Evolutionary conservation across 2,797 vertebrate species (phyloP).

Genomic region (Paratrypauchen microcephalus): DNA sequence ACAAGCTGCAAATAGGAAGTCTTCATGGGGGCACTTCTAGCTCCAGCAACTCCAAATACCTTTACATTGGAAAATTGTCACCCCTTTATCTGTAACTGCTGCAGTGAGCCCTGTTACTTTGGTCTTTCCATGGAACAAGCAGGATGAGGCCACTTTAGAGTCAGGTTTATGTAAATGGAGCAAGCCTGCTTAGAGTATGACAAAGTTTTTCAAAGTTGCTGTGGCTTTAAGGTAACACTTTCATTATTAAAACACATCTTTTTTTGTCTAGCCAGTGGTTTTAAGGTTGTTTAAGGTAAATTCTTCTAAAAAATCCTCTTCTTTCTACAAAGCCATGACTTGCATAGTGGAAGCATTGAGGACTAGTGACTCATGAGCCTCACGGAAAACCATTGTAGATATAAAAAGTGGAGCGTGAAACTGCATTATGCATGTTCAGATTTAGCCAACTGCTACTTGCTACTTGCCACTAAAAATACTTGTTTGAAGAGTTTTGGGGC

Average conservation of each 20-base stretch:
- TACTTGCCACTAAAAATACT: constrained; percentile 15
- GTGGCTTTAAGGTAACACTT: neutral
- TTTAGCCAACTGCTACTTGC: constrained; percentile 23
- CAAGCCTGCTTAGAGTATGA: too few species aligned
- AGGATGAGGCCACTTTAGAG: too few species aligned
- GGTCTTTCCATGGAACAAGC: too few species aligned
- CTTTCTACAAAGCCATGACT: constrained; percentile 6
- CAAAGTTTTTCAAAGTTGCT: too few species aligned
- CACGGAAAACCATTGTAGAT: constrained; percentile 28
- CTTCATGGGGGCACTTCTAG: too few species aligned
- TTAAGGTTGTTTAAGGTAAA: neutral
- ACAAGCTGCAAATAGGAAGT: too few species aligned
- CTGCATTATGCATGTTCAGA: constrained; percentile 43
- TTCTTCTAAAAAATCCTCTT: neutral
- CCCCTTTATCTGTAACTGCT: too few species aligned
- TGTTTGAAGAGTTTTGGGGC: constrained; percentile 2
- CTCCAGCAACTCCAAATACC: too few species aligned
- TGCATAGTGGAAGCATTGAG: constrained; percentile 20
- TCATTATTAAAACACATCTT: neutral
- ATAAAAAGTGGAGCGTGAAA: constrained; percentile 56
- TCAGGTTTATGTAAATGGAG: too few species aligned
- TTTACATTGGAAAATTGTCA: too few species aligned
- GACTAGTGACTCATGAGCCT: constrained; percentile 33
- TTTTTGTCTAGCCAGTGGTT: neutral
- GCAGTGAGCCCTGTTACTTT: too few species aligned